Evolutionary conservation across 2,888 invertebrate species (phyloP).

Genomic region (Chalcosyrphus nemorum): DNA sequence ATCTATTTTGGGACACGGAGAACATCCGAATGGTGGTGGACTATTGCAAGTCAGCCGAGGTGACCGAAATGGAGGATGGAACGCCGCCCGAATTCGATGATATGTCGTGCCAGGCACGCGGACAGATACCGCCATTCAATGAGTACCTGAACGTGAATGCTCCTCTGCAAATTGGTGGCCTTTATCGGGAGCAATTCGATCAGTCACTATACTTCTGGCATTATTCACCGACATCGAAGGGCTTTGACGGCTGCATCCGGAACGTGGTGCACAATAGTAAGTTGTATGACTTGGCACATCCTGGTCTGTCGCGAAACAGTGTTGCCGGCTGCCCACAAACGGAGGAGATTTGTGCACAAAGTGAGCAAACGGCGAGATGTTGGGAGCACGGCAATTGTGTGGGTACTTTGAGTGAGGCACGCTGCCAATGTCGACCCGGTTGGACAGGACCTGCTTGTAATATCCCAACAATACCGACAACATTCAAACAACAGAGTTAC

Average conservation of each 20-base stretch:
- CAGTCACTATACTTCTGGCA: slow-evolving; percentile 95
- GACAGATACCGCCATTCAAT: slow-evolving; percentile 95
- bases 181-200: slow-evolving; percentile 94
- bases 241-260: slow-evolving; percentile 97
- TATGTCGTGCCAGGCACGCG: slow-evolving; percentile 93
- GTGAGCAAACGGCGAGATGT: slow-evolving; percentile 92
- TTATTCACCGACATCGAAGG: slow-evolving; percentile 93
- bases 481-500: slow-evolving; percentile 96
- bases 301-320: slow-evolving; percentile 93
- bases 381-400: slow-evolving; percentile 98
- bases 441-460: slow-evolving; percentile 96
- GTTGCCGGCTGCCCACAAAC: slow-evolving; percentile 96
- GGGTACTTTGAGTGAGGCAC: slow-evolving; percentile 93
- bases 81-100: slow-evolving; percentile 94
- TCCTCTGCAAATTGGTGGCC: slow-evolving; percentile 96
- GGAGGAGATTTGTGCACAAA: slow-evolving; percentile 94
- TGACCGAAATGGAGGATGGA: slow-evolving; percentile 94
- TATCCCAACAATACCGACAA: slow-evolving; percentile 93
- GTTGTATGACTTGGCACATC: slow-evolving; percentile 96
- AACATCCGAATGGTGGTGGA: slow-evolving; percentile 96
- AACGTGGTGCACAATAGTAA: slow-evolving; percentile 98
- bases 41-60: slow-evolving; percentile 94
- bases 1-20: slow-evolving; percentile 98
- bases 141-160: slow-evolving; percentile 98
- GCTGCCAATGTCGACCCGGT: slow-evolving; percentile 97